A percentile compares a stretch with the other conserved stretches of the same genome.
Evolutionary conservation across 2,888 invertebrate species (phyloP).

Genomic region (Yponomeuta plumbellus): DNA sequence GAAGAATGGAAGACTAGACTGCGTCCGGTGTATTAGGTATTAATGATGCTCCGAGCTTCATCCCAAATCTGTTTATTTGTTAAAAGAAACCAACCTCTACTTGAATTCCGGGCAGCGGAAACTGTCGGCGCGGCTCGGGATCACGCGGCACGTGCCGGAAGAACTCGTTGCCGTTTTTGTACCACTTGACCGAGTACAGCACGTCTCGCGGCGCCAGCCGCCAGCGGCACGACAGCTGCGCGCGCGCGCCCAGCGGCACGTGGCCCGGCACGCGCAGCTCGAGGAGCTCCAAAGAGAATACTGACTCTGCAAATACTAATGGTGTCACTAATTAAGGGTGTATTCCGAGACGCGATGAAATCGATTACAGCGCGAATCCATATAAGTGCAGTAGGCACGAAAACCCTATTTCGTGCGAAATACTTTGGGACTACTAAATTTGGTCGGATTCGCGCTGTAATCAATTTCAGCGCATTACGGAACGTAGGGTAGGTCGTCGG

Average conservation of each 20-base stretch:
- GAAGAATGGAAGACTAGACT: too few species aligned
- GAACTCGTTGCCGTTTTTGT: constrained; percentile 93
- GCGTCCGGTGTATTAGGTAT: too few species aligned
- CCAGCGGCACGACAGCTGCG: constrained; percentile 87
- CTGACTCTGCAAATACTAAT: constrained; percentile 43
- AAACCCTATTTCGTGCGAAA: too few species aligned
- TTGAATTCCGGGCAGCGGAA: constrained; percentile 86
- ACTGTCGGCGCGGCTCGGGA: constrained; percentile 86
- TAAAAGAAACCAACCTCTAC: constrained; percentile 79
- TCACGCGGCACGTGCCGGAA: constrained; percentile 91
- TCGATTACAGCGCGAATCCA: too few species aligned
- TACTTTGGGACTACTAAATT: too few species aligned
- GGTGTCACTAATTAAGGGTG: background rate
- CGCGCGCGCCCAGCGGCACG: constrained; percentile 86
- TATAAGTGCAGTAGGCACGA: too few species aligned
- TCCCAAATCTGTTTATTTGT: background rate
- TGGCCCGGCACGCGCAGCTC: constrained; percentile 89
- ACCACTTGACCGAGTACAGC: constrained; percentile 92
- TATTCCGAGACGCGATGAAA: too few species aligned
- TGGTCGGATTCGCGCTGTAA: too few species aligned
- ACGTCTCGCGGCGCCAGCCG: constrained; percentile 86
- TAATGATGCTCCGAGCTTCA: too few species aligned
- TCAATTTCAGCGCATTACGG: too few species aligned
- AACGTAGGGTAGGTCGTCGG: too few species aligned
- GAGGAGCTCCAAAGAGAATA: constrained; percentile 78